Evolutionary conservation across 2,113 vertebrate species (phyloP).

Genomic region (Neotragus pygmaeus): DNA sequence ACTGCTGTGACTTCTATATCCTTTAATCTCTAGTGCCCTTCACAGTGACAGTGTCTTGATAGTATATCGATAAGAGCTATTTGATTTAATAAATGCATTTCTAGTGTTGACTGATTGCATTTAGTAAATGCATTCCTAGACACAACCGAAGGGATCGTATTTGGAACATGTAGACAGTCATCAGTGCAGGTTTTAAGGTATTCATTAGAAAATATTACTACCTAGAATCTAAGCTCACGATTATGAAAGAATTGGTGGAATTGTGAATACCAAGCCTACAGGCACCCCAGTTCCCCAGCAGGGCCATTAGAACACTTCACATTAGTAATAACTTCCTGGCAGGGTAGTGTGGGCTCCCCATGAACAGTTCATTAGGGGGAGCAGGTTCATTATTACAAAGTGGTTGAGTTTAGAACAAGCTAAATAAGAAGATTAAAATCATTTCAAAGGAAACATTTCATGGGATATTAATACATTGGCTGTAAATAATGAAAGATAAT

Average conservation of each 20-base stretch:
- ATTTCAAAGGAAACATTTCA: constrained; percentile 65
- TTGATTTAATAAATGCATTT: constrained; percentile 26
- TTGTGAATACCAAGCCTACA: not conserved
- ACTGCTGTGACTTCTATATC: not conserved
- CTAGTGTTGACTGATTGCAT: not conserved
- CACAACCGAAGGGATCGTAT: not conserved
- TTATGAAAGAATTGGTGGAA: constrained; percentile 10
- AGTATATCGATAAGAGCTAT: not conserved
- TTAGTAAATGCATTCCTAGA: not conserved
- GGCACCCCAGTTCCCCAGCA: not conserved
- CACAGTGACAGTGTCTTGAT: not conserved
- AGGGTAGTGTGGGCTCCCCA: not conserved
- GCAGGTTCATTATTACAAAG: constrained; percentile 44
- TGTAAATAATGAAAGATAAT: constrained; percentile 62
- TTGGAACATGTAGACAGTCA: not conserved
- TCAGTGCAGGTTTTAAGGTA: not conserved
- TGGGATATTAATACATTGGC: constrained; percentile 52
- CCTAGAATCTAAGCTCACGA: not conserved
- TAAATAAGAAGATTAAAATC: constrained; percentile 61
- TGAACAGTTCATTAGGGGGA: constrained; percentile 39
- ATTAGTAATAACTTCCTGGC: not conserved
- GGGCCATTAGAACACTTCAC: not conserved
- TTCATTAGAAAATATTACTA: not conserved
- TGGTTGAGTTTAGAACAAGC: constrained; percentile 45
- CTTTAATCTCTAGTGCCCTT: not conserved